Evolutionary conservation across 2,797 vertebrate species (phyloP).

Genomic region (Neoniphon sammara): DNA sequence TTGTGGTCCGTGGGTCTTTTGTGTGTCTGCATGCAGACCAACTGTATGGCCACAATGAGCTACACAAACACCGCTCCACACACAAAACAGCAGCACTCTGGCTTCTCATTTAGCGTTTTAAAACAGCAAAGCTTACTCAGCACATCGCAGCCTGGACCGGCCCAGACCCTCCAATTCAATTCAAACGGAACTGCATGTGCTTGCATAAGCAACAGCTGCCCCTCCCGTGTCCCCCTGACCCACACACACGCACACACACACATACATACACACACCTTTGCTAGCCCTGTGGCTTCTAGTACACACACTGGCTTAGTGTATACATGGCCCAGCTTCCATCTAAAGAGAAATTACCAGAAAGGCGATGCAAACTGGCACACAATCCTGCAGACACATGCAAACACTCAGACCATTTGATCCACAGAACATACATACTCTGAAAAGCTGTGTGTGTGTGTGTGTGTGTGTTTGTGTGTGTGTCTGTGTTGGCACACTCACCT

Average conservation of each 20-base stretch:
- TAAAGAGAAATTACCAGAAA: conserved; percentile 54
- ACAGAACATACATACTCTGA: neutral
- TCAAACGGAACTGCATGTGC: conserved; percentile 84
- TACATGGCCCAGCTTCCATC: conserved; percentile 4
- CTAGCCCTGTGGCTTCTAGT: conserved; percentile 22
- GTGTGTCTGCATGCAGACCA: conserved; percentile 68
- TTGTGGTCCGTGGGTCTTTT: conserved; percentile 56
- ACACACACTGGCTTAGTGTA: conserved; percentile 23
- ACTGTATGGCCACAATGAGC: conserved; percentile 78
- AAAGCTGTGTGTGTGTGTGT: neutral
- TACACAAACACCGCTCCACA: conserved; percentile 76
- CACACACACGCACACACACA: conserved; percentile 23
- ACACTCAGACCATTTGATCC: neutral
- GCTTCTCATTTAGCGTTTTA: conserved; percentile 81
- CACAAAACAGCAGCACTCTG: conserved; percentile 76
- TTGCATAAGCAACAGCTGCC: conserved; percentile 82
- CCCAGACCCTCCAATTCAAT: conserved; percentile 80
- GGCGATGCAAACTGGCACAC: conserved; percentile 1
- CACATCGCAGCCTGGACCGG: conserved; percentile 75
- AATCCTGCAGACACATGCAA: neutral
- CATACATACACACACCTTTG: conserved; percentile 25
- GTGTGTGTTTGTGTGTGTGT: neutral
- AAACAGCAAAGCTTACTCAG: conserved; percentile 83
- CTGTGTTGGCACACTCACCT: conserved; percentile 83
- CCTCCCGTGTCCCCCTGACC: conserved; percentile 50